Evolutionary conservation across 1,140 invertebrate species (phyloP), one percentile per base, ranked within the genome.

Genomic region (Panulirus ornatus): DNA sequence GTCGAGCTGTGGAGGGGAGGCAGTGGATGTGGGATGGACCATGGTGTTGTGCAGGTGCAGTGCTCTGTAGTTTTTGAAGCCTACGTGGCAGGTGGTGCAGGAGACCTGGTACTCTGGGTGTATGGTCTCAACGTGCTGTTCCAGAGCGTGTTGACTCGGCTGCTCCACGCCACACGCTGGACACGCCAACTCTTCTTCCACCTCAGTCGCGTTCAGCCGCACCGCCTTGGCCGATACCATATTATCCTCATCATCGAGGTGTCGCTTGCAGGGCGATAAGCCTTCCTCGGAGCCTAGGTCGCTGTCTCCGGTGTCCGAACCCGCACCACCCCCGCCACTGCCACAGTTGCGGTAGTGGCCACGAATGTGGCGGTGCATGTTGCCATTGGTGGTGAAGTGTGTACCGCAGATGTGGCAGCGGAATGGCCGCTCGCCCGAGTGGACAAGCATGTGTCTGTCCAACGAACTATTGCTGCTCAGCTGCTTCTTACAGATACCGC

Each of bases 301-400:
- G 79, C 91, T 91, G 78, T 93, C 93, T 38, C 93, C 93, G 0
- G 93, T 93, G 85, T 94, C 94, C 0, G 92, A 91, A 94, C 94
- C 84, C 22, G 86, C 58, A 30, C 73, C 84, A 14, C 88, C 81
- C 27, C 85, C 85, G 51, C 84, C 75, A 22, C 88, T 70, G 27
- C 92, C 92, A 54, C 91, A 85, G 73, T 91, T 87, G 66, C 92
- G 90, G 94, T 90, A 94, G 93, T 97, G 96, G 0, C 96, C 97
- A 82, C 96, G 94, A 94, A 97, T 95, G 93, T 98, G 97, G 38
- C 97, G 94, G 93, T 97, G 97, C 97, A 98, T 97, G 93, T 97
- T 97, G 22, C 97, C 97, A 93, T 97, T 98, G 2, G 97, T 98
- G 44, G 97, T 97, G 94, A 98, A 98, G 2, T 96, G 96, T 93